Evolutionary conservation across 2,113 vertebrate genomes (phyloP).

Genomic region (Gila orcuttii): DNA sequence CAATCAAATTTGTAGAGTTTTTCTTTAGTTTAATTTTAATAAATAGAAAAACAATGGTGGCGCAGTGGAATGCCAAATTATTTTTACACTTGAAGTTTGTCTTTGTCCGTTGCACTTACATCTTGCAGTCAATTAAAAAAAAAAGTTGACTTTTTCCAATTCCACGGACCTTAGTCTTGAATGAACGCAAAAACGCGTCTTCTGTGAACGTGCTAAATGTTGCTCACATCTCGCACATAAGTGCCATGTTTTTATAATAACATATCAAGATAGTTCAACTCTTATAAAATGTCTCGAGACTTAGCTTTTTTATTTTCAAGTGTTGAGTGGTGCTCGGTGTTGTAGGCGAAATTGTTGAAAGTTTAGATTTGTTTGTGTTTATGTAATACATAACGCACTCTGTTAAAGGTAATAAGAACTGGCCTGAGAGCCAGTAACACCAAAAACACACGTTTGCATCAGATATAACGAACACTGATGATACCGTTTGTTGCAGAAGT

Average conservation of each 20-base stretch:
- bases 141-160: not conserved
- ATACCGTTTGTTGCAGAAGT: constrained; percentile 65
- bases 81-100: not conserved
- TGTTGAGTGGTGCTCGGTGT: not conserved
- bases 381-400: not conserved
- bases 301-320: not conserved
- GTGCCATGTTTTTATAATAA: not conserved
- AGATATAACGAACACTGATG: not conserved
- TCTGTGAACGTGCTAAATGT: not conserved
- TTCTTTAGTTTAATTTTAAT: too few relatives aligned
- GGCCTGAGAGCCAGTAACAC: not conserved
- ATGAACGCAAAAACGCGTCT: too few relatives aligned
- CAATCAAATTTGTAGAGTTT: too few relatives aligned
- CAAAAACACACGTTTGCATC: not conserved
- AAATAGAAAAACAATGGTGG: too few relatives aligned
- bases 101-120: not conserved
- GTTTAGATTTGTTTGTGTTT: not conserved
- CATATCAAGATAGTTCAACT: not conserved
- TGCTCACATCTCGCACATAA: not conserved
- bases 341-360: not conserved
- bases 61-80: too few relatives aligned
- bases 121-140: too few relatives aligned
- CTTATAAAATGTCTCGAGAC: not conserved
- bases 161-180: not conserved
- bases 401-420: not conserved